Percentiles rank a stretch among this genome's conserved stretches.
Evolutionary conservation across 2,113 vertebrate species (phyloP).

Genomic region (Echinops telfairi): DNA sequence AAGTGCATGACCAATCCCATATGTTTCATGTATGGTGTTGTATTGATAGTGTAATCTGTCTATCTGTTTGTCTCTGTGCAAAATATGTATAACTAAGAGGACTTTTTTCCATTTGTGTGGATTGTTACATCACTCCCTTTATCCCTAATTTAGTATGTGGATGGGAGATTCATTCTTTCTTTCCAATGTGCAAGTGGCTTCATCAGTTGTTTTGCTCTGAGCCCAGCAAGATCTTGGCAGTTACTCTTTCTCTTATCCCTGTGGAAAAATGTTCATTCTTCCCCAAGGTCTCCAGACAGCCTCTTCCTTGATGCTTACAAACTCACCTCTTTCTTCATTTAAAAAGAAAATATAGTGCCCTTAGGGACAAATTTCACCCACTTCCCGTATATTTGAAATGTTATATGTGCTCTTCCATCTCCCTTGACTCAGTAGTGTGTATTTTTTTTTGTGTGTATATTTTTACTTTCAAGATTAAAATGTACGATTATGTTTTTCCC

Average conservation of each 20-base stretch:
- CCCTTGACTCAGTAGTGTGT: not conserved
- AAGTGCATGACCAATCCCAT: rapidly evolving
- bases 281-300: not conserved
- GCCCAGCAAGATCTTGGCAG: not conserved
- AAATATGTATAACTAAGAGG: not conserved
- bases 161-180: not conserved
- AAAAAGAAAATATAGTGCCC: not conserved
- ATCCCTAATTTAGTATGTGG: not conserved
- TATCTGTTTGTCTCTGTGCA: not conserved
- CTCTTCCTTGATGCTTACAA: not conserved
- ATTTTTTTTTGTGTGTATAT: not conserved
- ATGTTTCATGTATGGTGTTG: not conserved
- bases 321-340: not conserved
- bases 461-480: not conserved
- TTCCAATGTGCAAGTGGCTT: not conserved
- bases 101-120: not conserved
- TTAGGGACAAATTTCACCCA: not conserved
- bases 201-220: not conserved
- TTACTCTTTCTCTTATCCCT: not conserved
- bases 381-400: not conserved
- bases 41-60: not conserved
- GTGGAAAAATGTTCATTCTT: conserved; percentile 23
- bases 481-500: too few relatives aligned
- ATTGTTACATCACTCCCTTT: not conserved
- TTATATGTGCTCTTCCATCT: not conserved